Percentiles rank a stretch among this genome's conserved stretches.
Conservation (phyloP, 2,888 invertebrate species). For the Balanococcus diminutus region DNA sequence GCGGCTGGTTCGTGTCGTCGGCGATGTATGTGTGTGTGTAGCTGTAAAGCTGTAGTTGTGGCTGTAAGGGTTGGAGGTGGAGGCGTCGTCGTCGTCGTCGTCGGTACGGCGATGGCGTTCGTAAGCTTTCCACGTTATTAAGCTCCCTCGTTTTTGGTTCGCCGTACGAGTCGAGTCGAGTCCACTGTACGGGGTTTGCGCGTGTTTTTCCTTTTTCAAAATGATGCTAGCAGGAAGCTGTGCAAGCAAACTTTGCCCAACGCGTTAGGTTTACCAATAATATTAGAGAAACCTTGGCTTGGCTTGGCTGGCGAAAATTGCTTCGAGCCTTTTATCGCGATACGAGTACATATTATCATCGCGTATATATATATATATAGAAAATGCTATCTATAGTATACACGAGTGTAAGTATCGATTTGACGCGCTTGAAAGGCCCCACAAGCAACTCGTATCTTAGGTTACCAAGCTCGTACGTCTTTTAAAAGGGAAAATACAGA, state of each 20-base stretch:
- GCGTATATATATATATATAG: not conserved
- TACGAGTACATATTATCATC: not conserved
- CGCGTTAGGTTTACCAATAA: not conserved
- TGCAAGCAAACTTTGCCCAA: constrained; percentile 20
- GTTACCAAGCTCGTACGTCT: too few species aligned
- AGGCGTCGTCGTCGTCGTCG: too few species aligned
- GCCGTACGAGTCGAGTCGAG: not conserved
- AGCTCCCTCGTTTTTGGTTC: constrained; percentile 1
- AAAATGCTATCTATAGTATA: not conserved
- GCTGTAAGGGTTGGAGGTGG: not conserved
- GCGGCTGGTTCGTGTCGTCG: constrained; percentile 1
- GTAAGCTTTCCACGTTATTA: constrained; percentile 53
- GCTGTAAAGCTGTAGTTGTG: too few species aligned
- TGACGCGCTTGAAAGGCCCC: too few species aligned
- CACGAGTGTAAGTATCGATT: too few species aligned
- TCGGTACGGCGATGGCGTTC: constrained; percentile 22
- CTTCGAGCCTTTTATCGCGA: not conserved
- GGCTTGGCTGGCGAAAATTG: not conserved
- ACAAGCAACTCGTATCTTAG: too few species aligned
- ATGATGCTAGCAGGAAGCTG: not conserved
- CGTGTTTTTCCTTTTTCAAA: not conserved
- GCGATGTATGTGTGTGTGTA: not conserved
- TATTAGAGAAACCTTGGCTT: too few species aligned
- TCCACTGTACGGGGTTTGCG: not conserved
- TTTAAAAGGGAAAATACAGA: too few species aligned